These are phyloP conservation scores for Penaeus chinensis DNA, from an alignment of 1,140 invertebrate species.

Conservation along the genomic window DNA sequence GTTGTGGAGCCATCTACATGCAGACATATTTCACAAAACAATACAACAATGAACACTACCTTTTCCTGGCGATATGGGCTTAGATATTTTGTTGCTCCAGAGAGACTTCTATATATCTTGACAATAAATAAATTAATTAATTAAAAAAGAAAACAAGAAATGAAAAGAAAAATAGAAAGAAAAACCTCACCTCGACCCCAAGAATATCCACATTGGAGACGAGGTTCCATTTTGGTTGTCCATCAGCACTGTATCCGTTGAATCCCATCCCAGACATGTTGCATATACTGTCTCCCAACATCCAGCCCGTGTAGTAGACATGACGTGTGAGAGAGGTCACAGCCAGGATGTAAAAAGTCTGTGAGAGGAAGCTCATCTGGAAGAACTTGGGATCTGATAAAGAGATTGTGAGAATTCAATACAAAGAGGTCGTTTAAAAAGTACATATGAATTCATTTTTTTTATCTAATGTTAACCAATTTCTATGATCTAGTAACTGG, in stretches of 20 bases:
- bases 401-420: background rate
- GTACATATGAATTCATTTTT: background rate
- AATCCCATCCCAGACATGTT: constrained; percentile 94
- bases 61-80: too few species aligned
- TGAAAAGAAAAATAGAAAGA: background rate
- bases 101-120: too few species aligned
- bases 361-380: constrained; percentile 69
- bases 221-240: constrained; percentile 83
- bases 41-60: too few species aligned
- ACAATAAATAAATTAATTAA: background rate
- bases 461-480: too few species aligned
- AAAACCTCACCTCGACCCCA: constrained; percentile 83
- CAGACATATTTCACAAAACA: too few species aligned
- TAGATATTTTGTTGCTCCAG: too few species aligned
- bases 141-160: background rate
- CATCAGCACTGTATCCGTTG: constrained; percentile 82
- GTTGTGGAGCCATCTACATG: too few species aligned
- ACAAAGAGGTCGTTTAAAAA: background rate
- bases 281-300: constrained; percentile 91
- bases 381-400: constrained; percentile 49
- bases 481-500: too few species aligned
- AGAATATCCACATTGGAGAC: constrained; percentile 91
- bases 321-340: constrained; percentile 82
- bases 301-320: constrained; percentile 98
- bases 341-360: constrained; percentile 82